phyloP scores from a whole-genome alignment of 2,888 invertebrate genomes.

The Orchesella flavescens region DNA sequence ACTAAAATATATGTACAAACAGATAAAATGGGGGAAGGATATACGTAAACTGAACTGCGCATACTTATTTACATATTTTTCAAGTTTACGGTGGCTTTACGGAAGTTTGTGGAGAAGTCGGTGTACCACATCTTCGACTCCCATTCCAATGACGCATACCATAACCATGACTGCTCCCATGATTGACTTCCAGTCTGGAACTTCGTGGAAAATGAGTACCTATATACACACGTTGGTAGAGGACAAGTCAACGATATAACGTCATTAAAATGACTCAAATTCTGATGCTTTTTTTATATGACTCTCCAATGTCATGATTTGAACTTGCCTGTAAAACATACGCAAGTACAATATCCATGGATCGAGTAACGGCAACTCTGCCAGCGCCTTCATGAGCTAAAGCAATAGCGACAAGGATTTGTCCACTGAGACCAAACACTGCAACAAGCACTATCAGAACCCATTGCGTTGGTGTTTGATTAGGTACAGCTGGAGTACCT shows the following conservation, averaged over 20 bases:
- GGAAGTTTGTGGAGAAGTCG: slow-evolving; percentile 68
- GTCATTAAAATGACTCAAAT: slow-evolving; percentile 6
- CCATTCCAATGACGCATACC: slow-evolving; percentile 75
- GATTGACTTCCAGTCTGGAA: slow-evolving; percentile 75
- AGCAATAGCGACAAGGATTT: slow-evolving; percentile 75
- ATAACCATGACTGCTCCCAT: slow-evolving; percentile 75
- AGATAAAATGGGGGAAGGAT: too few species aligned
- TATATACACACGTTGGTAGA: slow-evolving; percentile 56
- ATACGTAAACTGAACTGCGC: too few species aligned
- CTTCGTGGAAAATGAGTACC: slow-evolving; percentile 75
- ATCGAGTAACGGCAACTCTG: slow-evolving; percentile 76
- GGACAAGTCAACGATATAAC: neutral
- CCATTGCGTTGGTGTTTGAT: slow-evolving; percentile 64
- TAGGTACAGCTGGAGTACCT: slow-evolving; percentile 66
- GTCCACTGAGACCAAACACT: slow-evolving; percentile 75
- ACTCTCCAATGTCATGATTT: neutral
- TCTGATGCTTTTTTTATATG: neutral
- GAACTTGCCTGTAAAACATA: slow-evolving; percentile 74
- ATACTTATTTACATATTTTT: too few species aligned
- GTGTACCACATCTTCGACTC: slow-evolving; percentile 74
- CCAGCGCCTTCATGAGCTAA: slow-evolving; percentile 76
- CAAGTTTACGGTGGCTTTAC: slow-evolving; percentile 27
- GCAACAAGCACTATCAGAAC: slow-evolving; percentile 73
- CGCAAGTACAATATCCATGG: slow-evolving; percentile 76
- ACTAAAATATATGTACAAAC: too few species aligned